Percentiles rank a stretch among this genome's conserved stretches.
phyloP scores from a whole-genome alignment of 92 coral and sea anemone genomes.

The Scolanthus callimorphus region DNA sequence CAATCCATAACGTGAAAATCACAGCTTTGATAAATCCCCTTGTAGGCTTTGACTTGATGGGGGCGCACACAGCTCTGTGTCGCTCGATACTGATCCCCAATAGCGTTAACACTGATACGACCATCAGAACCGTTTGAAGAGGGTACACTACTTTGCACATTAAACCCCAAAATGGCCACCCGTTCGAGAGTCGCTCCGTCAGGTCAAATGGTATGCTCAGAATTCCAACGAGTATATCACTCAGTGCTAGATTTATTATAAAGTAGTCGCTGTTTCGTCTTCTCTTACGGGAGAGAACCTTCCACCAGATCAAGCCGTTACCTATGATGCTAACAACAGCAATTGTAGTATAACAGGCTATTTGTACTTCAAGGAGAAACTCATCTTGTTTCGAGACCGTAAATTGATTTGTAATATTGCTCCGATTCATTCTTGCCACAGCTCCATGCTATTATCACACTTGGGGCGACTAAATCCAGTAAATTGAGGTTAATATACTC shows the following conservation, averaged over 20 bases:
- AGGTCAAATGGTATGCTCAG: slow-evolving; percentile 61
- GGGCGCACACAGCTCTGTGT: slow-evolving; percentile 48
- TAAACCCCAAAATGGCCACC: slow-evolving; percentile 55
- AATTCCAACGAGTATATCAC: slow-evolving; percentile 42
- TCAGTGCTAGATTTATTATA: slow-evolving; percentile 49
- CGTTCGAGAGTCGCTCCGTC: slow-evolving; percentile 14
- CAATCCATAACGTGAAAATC: slow-evolving; percentile 30
- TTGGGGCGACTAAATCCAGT: too few species aligned
- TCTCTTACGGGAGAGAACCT: not conserved
- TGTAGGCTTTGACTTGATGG: slow-evolving; percentile 40
- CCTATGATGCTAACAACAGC: slow-evolving; percentile 8
- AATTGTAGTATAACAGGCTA: slow-evolving; percentile 12
- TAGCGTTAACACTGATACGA: slow-evolving; percentile 45
- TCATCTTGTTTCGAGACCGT: too few species aligned
- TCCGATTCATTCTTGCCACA: too few species aligned
- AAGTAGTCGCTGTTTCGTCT: slow-evolving; percentile 49
- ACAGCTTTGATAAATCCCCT: slow-evolving; percentile 10
- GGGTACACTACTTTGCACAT: slow-evolving; percentile 60
- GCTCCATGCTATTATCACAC: too few species aligned
- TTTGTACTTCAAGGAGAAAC: slow-evolving; percentile 15
- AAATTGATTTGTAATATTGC: too few species aligned
- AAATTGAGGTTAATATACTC: too few species aligned
- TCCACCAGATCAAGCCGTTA: slow-evolving; percentile 12
- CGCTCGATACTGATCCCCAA: slow-evolving; percentile 58
- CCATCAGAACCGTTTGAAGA: slow-evolving; percentile 48